Evolutionary conservation across 2,113 vertebrate genomes (phyloP).

Genomic region (Otis tarda): DNA sequence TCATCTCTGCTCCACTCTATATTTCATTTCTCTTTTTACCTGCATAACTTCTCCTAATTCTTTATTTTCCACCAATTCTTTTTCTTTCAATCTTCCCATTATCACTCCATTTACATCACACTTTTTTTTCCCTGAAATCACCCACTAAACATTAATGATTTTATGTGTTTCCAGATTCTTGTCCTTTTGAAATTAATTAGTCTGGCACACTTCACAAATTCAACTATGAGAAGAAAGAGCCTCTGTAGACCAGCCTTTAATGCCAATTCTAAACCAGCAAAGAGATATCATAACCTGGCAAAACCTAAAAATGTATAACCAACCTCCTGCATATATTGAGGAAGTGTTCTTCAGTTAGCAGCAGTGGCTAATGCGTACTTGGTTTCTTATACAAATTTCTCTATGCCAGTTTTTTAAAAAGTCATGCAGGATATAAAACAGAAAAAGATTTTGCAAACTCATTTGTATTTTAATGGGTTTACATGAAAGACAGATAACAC

Average conservation of each 20-base stretch:
- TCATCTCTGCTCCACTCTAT: neutral
- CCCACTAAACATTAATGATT: neutral
- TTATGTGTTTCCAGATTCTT: neutral
- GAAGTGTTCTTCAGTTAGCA: neutral
- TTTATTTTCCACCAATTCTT: neutral
- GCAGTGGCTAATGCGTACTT: neutral
- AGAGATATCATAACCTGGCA: neutral
- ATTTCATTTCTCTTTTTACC: neutral
- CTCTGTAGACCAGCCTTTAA: neutral
- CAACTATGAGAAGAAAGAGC: neutral
- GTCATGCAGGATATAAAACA: neutral
- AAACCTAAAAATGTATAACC: neutral
- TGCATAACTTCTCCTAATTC: neutral
- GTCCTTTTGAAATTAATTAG: neutral
- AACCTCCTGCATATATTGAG: neutral
- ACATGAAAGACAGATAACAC: neutral
- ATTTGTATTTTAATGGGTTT: neutral
- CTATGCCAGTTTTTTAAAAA: neutral
- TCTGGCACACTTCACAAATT: neutral
- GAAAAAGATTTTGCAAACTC: neutral
- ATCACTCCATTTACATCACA: neutral
- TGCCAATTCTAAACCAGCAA: neutral
- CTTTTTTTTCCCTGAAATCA: neutral
- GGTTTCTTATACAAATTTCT: neutral
- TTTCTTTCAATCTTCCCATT: neutral